Evolutionary conservation across 2,113 vertebrate genomes (phyloP).

Genomic region (Furnarius figulus): DNA sequence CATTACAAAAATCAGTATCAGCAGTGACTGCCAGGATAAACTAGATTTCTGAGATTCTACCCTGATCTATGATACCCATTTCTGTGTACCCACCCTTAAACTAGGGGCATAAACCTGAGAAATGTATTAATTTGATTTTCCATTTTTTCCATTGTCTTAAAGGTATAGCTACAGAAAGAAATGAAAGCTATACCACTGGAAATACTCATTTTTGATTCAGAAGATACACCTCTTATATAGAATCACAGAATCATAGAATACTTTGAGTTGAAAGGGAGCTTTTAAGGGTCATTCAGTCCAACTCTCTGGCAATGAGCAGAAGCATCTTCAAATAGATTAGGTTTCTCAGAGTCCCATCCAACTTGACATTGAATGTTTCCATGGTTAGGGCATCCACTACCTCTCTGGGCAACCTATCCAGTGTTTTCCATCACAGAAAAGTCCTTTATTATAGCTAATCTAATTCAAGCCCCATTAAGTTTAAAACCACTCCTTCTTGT

Average conservation of each 20-base stretch:
- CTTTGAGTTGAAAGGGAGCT: neutral
- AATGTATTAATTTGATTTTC: neutral
- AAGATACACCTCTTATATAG: neutral
- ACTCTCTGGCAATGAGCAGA: no score
- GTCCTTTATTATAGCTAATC: no score
- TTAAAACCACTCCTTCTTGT: neutral
- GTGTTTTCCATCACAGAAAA: no score
- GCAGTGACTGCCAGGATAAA: neutral
- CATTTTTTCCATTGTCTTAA: neutral
- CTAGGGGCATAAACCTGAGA: neutral
- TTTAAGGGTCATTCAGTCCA: no score
- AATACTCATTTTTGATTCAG: neutral
- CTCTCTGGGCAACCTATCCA: no score
- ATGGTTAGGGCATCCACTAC: no score
- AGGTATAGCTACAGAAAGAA: neutral
- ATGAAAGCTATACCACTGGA: neutral
- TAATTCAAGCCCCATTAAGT: no score
- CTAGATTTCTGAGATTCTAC: neutral
- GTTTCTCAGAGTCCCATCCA: no score
- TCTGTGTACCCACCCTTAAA: neutral
- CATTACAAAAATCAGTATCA: neutral
- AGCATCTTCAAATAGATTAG: no score
- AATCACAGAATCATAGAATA: neutral
- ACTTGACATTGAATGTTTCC: no score
- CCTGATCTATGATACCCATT: neutral